Evolutionary conservation across 2,888 invertebrate genomes (phyloP), one percentile per base, ranked within the genome.

Genomic region (Pelosia muscerda): DNA sequence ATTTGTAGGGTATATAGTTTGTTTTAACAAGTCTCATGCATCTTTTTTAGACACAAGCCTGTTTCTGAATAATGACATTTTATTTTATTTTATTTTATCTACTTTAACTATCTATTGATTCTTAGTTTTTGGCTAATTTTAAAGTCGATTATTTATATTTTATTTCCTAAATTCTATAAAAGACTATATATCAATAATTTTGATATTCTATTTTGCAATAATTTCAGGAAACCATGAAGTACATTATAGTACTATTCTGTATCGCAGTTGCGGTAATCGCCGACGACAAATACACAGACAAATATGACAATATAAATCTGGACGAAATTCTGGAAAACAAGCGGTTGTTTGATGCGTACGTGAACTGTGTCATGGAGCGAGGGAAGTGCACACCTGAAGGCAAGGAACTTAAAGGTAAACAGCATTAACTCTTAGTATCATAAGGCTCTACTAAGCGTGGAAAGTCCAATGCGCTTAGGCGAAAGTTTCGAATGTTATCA

Each of bases 381-480:
- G 96, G 96, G 15, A 95, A 95, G 57, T 97, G 97, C 86, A 97
- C 96, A 2, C 93, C 97, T 15, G 97, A 97, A 82, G 97, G 96
- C 71, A 95, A 95, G 80, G 96, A 96, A 88, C 90, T 97, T 0
- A 97, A 96, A 95, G 95, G 97, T 97, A 89, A 92, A 57, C 11
- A n/a, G 10, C 4, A 5, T n/a, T 25, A 4, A 11, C 54, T 54
- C 11, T 23, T 23, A 54, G 49, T 49, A n/a, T n/a, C 2, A n/a
- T 49, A 49, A n/a, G n/a, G 0, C 3, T 19, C 9, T 2, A 49
- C n/a, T n/a, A n/a, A n/a, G n/a, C n/a, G n/a, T n/a, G n/a, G n/a
- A n/a, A n/a, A n/a, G n/a, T n/a, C n/a, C n/a, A n/a, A n/a, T n/a
- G n/a, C n/a, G n/a, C n/a, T n/a, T n/a, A n/a, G n/a, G n/a, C n/a